These are phyloP conservation scores for Poecilia wingei DNA, from an alignment of 2,797 vertebrate genomes.

Conservation along the genomic window DNA sequence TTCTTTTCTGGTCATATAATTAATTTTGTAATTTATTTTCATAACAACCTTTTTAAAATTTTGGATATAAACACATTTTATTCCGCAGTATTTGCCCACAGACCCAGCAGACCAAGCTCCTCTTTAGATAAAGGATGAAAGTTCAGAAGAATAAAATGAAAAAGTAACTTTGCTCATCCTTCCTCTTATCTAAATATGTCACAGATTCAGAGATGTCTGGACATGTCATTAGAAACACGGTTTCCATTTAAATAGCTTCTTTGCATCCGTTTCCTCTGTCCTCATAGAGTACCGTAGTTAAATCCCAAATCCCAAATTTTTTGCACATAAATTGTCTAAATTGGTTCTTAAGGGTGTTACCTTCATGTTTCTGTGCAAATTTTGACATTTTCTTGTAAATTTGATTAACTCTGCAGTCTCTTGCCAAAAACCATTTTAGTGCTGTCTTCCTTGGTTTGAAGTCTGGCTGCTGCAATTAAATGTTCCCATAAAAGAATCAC, in stretches of 20 bases:
- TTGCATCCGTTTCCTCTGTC: not conserved
- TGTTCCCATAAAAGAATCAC: too few relatives aligned
- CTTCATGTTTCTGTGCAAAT: too few relatives aligned
- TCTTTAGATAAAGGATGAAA: not conserved
- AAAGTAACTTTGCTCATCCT: not conserved
- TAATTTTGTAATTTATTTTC: slow-evolving; percentile 48
- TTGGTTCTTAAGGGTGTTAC: too few relatives aligned
- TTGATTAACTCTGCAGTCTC: too few relatives aligned
- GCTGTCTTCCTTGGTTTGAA: too few relatives aligned
- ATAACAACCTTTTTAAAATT: slow-evolving; percentile 16
- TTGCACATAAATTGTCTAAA: too few relatives aligned
- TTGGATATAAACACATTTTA: slow-evolving; percentile 27
- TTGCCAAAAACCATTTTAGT: too few relatives aligned
- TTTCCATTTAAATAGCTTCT: not conserved
- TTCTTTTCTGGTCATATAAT: slow-evolving; percentile 57
- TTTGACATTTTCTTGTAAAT: too few relatives aligned
- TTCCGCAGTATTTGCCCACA: not conserved
- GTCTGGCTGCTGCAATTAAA: too few relatives aligned
- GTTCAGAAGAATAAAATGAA: not conserved
- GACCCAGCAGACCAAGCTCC: not conserved
- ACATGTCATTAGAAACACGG: not conserved
- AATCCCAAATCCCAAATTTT: too few relatives aligned
- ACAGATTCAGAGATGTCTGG: not conserved
- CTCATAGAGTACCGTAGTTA: not conserved
- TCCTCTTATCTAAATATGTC: not conserved